Base-by-base conservation (phyloP, 2,113 vertebrate genomes). In the Thamnophis sirtalis region DNA sequence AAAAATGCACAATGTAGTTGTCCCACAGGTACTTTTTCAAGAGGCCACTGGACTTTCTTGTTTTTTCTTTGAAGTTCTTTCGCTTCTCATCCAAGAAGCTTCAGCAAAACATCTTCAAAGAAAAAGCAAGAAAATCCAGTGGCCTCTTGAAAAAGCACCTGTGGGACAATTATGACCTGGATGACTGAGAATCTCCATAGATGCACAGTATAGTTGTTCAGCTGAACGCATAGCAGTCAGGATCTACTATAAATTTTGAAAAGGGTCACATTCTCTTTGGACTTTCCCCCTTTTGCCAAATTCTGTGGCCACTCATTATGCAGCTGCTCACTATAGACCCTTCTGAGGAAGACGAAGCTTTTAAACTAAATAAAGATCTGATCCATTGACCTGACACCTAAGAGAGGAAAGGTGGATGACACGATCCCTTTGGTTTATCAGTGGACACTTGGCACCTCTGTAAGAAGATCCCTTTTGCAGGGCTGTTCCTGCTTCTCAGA, bases 291-390 rank as follows among this genome's bases (percentile, higher is more conserved):
- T 38, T 80, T 80, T 7, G 68, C 68, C 68, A 80, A 73, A 38
- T 38, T 15, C 68, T 38, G 33, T 38, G 6, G 68, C 33, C 33
- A 11, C 68, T 80, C n/a, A 80, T 38, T 80, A 38, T 80, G 33
- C 33, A 80, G 68, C 68, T 38, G 68, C 15, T 80, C 15, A 19
- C 19, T 68, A 68, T 13, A 68, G 28, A 68, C 10, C 80, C 43
- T 93, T 95, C 80, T 80, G 86, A 22, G 92, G 90, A 93, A 94
- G 88, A 54, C 5, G 58, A 87, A 50, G 38, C 84, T 94, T 94
- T 94, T 88, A 94, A 93, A 92, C 60, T 95, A 93, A 95, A 48
- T 56, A 92, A 90, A 91, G 54, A 49, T 94, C 90, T 93, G 86
- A 87, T 63, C 89, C 50, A 92, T 90, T 95, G 58, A 93, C 48